Evolutionary conservation across 2,113 vertebrate genomes (phyloP), one percentile per base, ranked within the genome.

Genomic region (Pituophis catenifer): DNA sequence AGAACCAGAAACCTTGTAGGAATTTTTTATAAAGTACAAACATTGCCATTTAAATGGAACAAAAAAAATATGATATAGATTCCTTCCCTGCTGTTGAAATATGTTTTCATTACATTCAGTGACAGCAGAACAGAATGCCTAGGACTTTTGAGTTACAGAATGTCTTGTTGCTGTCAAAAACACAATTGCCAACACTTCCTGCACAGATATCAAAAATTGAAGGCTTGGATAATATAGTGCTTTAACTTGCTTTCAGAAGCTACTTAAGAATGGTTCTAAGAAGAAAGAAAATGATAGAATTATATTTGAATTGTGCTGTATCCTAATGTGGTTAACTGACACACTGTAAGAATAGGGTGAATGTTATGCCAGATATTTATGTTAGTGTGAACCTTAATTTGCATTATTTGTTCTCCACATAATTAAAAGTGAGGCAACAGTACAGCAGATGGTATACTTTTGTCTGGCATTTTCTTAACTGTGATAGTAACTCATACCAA

Each of bases 111-210:
- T 90, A 97, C 96, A 96, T 93, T 95, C 94, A 96, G 87, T 95
- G 95, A 95, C 95, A 96, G 96, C 90, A 95, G 97, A 97, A 95
- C 96, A 97, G 95, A 95, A 96, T 95, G 96, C 95, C 96, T 92
- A 90, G 0, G 0, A 50, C 95, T 94, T 70, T 91, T 0, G 54
- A 94, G 94, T 95, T 94, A 93, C 92, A 54, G 81, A 88, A 93
- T 90, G 93, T 58, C 97, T 96, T 95, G 95, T 96, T 95, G 86
- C 96, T 96, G 96, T 97, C 96, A 96, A 91, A 94, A 92, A 9
- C 94, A 96, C 96, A 97, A 95, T 93, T 94, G 95, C 95, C 9
- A 8, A 90, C 94, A 90, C 75, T 0, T 53, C 33, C 94, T 95
- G 93, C 5, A 90, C 92, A 91, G 95, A 75, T 88, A 96, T 95